Conservation (phyloP, 2,888 invertebrate species). For the Napeogenes inachia region DNA sequence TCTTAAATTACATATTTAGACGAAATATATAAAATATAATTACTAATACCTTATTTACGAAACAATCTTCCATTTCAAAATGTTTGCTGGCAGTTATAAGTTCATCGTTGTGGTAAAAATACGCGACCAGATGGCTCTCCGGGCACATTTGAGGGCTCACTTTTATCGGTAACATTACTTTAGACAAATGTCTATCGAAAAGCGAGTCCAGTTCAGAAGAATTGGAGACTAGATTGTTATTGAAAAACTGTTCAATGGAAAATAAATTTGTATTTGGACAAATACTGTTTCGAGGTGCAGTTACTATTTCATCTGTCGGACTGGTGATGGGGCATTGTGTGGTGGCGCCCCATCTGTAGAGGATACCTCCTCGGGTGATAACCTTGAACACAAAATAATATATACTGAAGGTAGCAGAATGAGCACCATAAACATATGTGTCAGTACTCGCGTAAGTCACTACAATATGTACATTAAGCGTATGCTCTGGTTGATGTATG, state of each 20-base stretch:
- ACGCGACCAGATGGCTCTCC: conserved; percentile 72
- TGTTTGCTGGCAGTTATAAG: conserved; percentile 75
- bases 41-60: conserved; percentile 72
- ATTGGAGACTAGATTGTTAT: conserved; percentile 19
- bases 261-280: conserved; percentile 37
- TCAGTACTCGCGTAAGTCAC: no score
- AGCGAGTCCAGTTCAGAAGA: conserved; percentile 42
- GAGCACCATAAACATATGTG: no score
- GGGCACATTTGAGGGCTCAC: conserved; percentile 74
- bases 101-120: conserved; percentile 75
- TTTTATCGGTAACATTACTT: conserved; percentile 63
- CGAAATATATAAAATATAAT: not conserved
- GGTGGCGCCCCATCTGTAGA: conserved; percentile 70
- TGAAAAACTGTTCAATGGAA: conserved; percentile 15
- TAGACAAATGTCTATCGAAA: conserved; percentile 49
- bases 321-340: conserved; percentile 62
- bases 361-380: conserved; percentile 65
- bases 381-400: conserved; percentile 45
- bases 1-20: not conserved
- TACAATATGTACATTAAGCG: no score
- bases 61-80: conserved; percentile 76
- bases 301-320: conserved; percentile 44
- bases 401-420: not conserved
- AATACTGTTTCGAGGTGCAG: conserved; percentile 44
- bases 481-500: no score